Evolutionary conservation across 2,797 vertebrate genomes (phyloP).

Genomic region (Oryzias sinensis): DNA sequence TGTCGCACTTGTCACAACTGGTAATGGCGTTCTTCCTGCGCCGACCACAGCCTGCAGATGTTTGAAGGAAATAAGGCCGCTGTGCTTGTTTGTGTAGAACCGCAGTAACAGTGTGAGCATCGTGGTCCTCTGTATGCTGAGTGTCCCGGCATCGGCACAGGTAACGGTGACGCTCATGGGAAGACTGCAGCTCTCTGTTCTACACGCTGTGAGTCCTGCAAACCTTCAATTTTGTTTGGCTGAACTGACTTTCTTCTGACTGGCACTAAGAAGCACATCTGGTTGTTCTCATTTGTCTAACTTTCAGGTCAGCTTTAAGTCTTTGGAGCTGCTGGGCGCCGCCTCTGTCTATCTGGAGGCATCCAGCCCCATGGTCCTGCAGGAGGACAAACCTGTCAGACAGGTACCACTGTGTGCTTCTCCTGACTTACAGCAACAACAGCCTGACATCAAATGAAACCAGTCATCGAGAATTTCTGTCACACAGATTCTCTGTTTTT

Average conservation of each 20-base stretch:
- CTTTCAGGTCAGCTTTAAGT: slow-evolving; percentile 84
- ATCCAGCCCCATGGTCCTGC: slow-evolving; percentile 83
- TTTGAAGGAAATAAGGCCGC: not conserved
- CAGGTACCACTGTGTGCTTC: slow-evolving; percentile 68
- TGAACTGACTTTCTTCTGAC: too few relatives aligned
- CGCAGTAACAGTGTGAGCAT: slow-evolving; percentile 79
- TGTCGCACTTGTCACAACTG: slow-evolving; percentile 80
- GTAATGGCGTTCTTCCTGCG: slow-evolving; percentile 59
- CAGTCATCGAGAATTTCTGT: too few relatives aligned
- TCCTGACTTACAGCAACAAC: too few relatives aligned
- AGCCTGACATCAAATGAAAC: too few relatives aligned
- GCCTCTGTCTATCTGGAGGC: slow-evolving; percentile 78
- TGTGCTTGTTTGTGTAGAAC: slow-evolving; percentile 74
- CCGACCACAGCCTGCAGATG: not conserved
- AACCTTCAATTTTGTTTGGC: not conserved
- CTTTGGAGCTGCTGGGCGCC: slow-evolving; percentile 75
- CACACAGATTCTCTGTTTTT: too few relatives aligned
- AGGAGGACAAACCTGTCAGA: slow-evolving; percentile 82
- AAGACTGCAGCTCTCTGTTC: slow-evolving; percentile 76
- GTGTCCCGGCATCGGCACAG: slow-evolving; percentile 75
- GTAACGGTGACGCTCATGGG: slow-evolving; percentile 77
- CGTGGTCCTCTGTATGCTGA: slow-evolving; percentile 76
- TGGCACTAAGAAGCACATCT: not conserved
- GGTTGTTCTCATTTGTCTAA: not conserved
- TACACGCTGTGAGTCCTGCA: slow-evolving; percentile 79